Evolutionary conservation across 2,113 vertebrate genomes (phyloP), one percentile per base, ranked within the genome.

Genomic region (Paratilapia polleni): DNA sequence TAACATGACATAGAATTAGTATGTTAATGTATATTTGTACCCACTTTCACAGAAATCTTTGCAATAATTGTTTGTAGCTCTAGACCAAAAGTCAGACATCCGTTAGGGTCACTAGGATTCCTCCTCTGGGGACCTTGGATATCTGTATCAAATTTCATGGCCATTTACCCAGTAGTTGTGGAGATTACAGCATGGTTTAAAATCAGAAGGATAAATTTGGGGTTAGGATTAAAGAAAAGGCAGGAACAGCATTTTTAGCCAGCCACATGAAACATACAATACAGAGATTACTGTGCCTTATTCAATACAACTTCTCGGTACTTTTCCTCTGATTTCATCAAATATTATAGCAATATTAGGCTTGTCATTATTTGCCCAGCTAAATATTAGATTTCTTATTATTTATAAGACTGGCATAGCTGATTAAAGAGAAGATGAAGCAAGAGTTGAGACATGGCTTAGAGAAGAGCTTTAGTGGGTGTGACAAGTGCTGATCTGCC

Each of bases 401-500:
- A n/a, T 5, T 24, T 70, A 78, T 54, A 54, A 89, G 79, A 80
- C 34, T 15, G 12, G 58, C 54, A 86, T 78, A 80, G 89, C 82
- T 87, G 54, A 80, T 76, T 60, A 76, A 84, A 88, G 60, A 90
- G 49, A 47, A 84, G 82, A 84, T 83, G 78, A 91, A 93, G 86
- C 31, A 38, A 62, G 59, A 81, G 86, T 87, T 86, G 84, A 88
- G 88, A 77, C 26, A 24, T 68, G 62, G 86, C 60, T 89, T 88
- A 92, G 74, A 81, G 82, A 91, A 66, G 58, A 81, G 89, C 86
- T 90, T 93, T 85, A 73, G 85, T 38, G 13, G 60, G 43, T 77
- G 74, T 88, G 82, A 90, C 92, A 92, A 88, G 92, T 66, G 66
- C 68, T 91, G 85, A 91, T 89, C 88, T 90, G 89, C 80, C 88